These are phyloP conservation scores for Solenodon paradoxus DNA, from an alignment of 2,113 vertebrate species.

Conservation along the genomic window DNA sequence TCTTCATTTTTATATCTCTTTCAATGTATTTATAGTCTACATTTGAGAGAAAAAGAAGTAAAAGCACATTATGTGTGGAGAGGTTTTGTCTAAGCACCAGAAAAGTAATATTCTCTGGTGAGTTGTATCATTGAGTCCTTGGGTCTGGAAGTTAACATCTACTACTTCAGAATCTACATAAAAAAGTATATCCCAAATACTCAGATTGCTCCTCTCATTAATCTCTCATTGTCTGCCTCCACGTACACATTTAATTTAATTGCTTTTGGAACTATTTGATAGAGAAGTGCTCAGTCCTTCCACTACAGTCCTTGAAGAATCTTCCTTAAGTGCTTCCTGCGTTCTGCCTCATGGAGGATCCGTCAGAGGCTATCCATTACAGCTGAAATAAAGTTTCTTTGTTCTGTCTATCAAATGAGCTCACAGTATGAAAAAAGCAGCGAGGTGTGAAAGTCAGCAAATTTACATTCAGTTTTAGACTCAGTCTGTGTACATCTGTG, in stretches of 20 bases:
- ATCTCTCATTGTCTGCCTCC: neutral
- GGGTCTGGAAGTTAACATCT: neutral
- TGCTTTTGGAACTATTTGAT: neutral
- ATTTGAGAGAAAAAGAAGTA: neutral
- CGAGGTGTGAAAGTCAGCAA: neutral
- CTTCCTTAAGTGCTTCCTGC: neutral
- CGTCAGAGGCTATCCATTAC: neutral
- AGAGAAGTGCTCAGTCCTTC: neutral
- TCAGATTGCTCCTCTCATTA: neutral
- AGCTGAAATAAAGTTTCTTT: neutral
- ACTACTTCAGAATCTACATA: neutral
- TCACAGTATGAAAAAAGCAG: neutral
- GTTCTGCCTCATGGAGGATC: neutral
- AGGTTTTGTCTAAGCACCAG: neutral
- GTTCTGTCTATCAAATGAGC: neutral
- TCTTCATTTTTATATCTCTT: neutral
- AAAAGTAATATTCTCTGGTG: neutral
- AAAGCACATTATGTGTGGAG: neutral
- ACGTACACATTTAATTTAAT: neutral
- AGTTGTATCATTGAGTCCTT: neutral
- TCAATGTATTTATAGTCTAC: no score
- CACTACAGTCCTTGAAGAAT: neutral
- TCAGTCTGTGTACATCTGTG: neutral
- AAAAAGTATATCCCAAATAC: neutral
- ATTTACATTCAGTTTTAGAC: neutral